Base-by-base conservation (phyloP, 2,888 invertebrate species). In the Coelopa pilipes region DNA sequence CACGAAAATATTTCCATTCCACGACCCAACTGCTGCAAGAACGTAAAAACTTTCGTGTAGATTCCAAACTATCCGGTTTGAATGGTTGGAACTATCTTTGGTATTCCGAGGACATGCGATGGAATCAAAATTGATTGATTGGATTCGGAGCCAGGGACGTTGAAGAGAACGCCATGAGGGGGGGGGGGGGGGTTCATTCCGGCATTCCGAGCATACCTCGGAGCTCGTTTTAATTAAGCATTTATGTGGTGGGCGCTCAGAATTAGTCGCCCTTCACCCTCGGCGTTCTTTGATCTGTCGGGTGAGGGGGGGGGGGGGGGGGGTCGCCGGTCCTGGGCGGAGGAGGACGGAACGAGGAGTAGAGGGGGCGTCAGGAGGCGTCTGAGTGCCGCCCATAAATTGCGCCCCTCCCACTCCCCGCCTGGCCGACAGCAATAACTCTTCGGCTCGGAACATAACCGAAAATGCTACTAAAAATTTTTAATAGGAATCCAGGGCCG, bases 401-500 rank as follows among this genome's bases (percentile, higher is more conserved):
- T 62, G 34, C 21, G 34, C 62, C 10, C 62, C 62, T 34, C 34
- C 62, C 21, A 34, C 45, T 34, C 34, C 34, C 24, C 21, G 24
- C 15, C 62, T 62, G 62, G 24, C 15, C 62, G 24, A 34, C 34
- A 62, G 62, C 62, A 21, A 62, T 62, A 62, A 45, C 34, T 62
- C 62, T 62, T 45, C n/a, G 21, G 62, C 24, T n/a, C 62, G 34
- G 15, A 62, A 45, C 34, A 62, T 62, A 62, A 62, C 62, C 62
- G 34, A 62, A 60, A 62, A 65, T 19, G 9, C 65, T 12, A 49
- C 72, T 63, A 55, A 67, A 66, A 68, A 68, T 73, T 68, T n/a
- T 73, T 68, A 73, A 73, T 68, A 68, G 50, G 46, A 69, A 69
- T 60, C 60, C 60, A n/a, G n/a, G n/a, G n/a, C 67, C 13, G 9